Evolutionary conservation across 2,113 vertebrate species (phyloP).

Genomic region (Apistogramma diplotaenia): DNA sequence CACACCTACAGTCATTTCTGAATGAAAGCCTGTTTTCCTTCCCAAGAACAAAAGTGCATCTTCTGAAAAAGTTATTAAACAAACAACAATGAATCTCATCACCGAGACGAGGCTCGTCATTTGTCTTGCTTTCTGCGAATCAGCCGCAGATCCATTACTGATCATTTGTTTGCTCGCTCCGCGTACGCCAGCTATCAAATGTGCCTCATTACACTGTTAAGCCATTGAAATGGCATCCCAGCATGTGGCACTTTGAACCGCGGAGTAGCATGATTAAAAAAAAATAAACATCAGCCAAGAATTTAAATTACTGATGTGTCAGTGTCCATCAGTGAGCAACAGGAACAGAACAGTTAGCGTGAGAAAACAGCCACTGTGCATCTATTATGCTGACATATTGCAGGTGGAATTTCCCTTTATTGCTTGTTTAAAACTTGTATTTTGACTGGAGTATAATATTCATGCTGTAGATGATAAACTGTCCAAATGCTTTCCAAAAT

Average conservation of each 20-base stretch:
- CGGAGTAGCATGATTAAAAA: not conserved
- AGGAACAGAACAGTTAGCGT: not conserved
- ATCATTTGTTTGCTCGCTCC: constrained; percentile 3
- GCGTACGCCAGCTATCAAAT: constrained; percentile 16
- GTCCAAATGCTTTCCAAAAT: not conserved
- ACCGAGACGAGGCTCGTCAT: not conserved
- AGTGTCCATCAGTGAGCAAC: constrained; percentile 5
- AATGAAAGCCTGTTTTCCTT: not conserved
- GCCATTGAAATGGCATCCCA: constrained; percentile 22
- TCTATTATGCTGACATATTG: not conserved
- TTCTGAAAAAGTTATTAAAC: not conserved
- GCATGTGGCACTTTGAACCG: constrained; percentile 2
- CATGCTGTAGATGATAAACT: not conserved
- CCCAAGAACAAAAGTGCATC: not conserved
- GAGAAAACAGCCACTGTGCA: not conserved
- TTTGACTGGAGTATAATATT: not conserved
- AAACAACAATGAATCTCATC: not conserved
- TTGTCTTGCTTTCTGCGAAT: constrained; percentile 1
- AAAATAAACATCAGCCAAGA: constrained; percentile 3
- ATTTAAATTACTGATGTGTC: constrained; percentile 18
- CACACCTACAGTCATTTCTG: not conserved
- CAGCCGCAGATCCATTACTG: not conserved
- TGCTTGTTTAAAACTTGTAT: not conserved
- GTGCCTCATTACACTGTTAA: constrained; percentile 43
- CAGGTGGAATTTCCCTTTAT: not conserved